A percentile compares a stretch with the other conserved stretches of the same genome.
These are phyloP conservation scores for Alligator mississippiensis DNA, from an alignment of 2,113 vertebrate species.

Conservation along the genomic window DNA sequence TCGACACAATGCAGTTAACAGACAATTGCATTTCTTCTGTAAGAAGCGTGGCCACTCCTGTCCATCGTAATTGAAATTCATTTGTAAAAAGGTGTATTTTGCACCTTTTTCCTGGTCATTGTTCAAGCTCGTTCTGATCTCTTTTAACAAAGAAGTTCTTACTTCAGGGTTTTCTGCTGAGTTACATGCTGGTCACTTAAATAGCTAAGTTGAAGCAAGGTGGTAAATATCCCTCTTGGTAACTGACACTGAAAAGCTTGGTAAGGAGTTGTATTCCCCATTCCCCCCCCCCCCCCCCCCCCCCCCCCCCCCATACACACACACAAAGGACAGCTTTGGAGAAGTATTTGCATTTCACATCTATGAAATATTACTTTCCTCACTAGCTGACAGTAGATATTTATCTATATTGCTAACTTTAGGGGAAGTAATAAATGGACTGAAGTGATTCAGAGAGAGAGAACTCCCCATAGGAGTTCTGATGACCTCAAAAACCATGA, in stretches of 20 bases:
- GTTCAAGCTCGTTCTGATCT: not conserved
- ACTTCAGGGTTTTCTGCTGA: not conserved
- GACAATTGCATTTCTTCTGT: not conserved
- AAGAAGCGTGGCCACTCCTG: not conserved
- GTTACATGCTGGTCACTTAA: not conserved
- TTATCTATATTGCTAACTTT: not conserved
- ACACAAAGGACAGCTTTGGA: not conserved
- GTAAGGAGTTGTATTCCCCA: not conserved
- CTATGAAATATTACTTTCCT: not conserved
- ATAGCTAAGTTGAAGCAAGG: not conserved
- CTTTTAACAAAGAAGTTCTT: not conserved
- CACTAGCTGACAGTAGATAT: not conserved
- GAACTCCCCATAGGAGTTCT: not conserved
- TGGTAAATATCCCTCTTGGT: slow-evolving; percentile 12
- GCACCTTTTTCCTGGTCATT: not conserved
- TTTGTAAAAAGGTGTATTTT: not conserved
- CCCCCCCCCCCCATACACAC: not conserved
- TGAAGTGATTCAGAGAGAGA: not conserved
- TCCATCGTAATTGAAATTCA: not conserved
- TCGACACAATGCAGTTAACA: not conserved
- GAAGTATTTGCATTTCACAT: not conserved
- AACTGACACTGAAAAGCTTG: not conserved
- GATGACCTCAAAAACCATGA: not conserved
- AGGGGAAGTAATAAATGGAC: not conserved
- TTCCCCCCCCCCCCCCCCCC: slow-evolving; percentile 14